These are phyloP conservation scores for Drosophila rufa DNA, from an alignment of 1,140 invertebrate species.

Conservation along the genomic window DNA sequence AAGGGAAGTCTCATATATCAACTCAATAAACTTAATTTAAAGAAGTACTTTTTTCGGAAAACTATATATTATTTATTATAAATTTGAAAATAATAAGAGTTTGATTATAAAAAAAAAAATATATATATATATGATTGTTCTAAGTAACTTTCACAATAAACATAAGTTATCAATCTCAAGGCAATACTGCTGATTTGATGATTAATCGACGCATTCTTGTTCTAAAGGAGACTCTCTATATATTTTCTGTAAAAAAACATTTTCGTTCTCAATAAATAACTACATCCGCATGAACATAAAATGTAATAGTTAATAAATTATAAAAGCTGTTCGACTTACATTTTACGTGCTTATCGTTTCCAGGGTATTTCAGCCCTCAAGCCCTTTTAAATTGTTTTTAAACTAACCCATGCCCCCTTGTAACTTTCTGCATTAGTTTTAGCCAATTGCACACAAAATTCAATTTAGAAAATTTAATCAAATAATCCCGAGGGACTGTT, in stretches of 20 bases:
- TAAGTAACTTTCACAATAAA: no score
- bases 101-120: no score
- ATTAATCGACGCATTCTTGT: neutral
- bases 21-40: neutral
- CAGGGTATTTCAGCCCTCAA: neutral
- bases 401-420: slow-evolving; percentile 3
- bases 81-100: no score
- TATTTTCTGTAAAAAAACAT: neutral
- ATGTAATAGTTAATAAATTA: neutral
- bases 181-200: neutral
- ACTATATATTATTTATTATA: no score
- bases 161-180: no score
- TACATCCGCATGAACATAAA: no score
- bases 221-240: neutral
- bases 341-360: neutral
- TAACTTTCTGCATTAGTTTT: slow-evolving; percentile 15
- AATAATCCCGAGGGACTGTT: slow-evolving; percentile 22
- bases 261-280: neutral
- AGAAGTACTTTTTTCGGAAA: neutral
- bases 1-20: neutral
- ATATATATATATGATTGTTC: no score
- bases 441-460: slow-evolving; percentile 26
- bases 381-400: slow-evolving; percentile 1
- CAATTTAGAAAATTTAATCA: slow-evolving; percentile 34
- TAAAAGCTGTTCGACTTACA: neutral